Percentiles rank a stretch among this genome's conserved stretches.
Conservation (phyloP, 1,140 invertebrate genomes). For the Caenorhabditis brenneri region DNA sequence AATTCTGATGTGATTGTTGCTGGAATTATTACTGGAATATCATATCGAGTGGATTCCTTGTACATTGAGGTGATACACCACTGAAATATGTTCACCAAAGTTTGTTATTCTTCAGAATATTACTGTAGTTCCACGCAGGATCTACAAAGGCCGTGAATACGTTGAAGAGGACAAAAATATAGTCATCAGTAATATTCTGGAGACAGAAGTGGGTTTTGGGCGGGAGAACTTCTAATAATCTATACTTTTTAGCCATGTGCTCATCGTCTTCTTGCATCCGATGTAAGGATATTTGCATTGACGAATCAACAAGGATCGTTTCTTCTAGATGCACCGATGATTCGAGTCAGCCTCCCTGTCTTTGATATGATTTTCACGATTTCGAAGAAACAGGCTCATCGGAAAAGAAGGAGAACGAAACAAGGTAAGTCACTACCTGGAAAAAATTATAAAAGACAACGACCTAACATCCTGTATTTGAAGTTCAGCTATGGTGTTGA, state of each 20-base stretch:
- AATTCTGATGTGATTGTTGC: conserved; percentile 31
- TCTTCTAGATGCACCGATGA: conserved; percentile 21
- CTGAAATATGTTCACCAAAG: background rate
- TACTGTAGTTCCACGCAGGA: background rate
- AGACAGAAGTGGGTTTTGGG: background rate
- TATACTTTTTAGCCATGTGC: background rate
- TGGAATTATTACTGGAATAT: conserved; percentile 11
- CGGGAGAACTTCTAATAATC: too few relatives aligned
- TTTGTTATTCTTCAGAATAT: background rate
- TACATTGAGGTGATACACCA: background rate
- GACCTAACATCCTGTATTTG: too few relatives aligned
- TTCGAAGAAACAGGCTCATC: conserved; percentile 11
- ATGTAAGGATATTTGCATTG: background rate
- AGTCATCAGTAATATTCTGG: background rate
- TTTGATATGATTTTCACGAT: background rate
- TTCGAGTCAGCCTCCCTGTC: background rate
- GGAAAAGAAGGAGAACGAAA: conserved; percentile 10
- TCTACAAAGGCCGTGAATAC: conserved; percentile 12
- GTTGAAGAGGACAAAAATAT: background rate
- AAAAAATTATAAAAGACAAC: too few relatives aligned
- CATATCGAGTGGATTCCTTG: conserved; percentile 7
- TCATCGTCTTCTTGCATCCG: conserved; percentile 23
- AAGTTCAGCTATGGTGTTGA: too few relatives aligned
- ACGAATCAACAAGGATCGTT: conserved; percentile 5
- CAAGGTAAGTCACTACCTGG: background rate